Base-by-base conservation (phyloP, 2,888 invertebrate genomes). In the Troides helena region DNA sequence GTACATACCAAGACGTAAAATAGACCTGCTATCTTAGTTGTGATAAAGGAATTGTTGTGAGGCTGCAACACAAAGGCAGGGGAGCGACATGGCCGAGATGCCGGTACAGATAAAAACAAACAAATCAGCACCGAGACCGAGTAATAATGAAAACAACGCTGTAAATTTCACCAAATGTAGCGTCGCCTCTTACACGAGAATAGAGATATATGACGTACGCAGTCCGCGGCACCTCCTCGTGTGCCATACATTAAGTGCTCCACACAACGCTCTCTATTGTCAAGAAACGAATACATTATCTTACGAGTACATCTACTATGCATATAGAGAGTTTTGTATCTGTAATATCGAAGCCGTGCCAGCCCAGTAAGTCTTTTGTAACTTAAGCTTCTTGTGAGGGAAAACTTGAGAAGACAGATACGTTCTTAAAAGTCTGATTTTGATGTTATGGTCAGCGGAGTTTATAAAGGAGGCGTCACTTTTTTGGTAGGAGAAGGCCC, bases 101-200 rank as follows among this genome's bases (percentile, higher is more conserved):
- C 60, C 36, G 46, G 62, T 14, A 46, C 36, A 63, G 65, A 70
- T 62, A 73, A 73, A 77, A 77, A 76, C 75, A 75, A 77, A 79
- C 76, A 78, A 77, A 79, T 77, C 78, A 78, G 72, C 75, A 68
- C 73, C 64, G 68, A 72, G 73, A 73, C 79, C 78, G 68, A 77
- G 77, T 80, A 78, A 82, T 83, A 80, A 81, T 82, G 80, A 80
- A 80, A 80, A 81, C 78, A 78, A 73, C 77, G 73, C 73, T 80
- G 76, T 83, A 82, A 81, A 82, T 83, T 77, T 74, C 63, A 63
- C 69, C 69, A 74, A 77, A 79, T 77, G 77, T 78, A 72, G 73
- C 74, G 60, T 66, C 46, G 70, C 69, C 62, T 67, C 66, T 58
- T 63, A 59, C 62, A 23, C 50, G 30, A 62, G 63, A 63, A 70